Evolutionary conservation across 2,888 invertebrate genomes (phyloP).

Genomic region (Tricholauxania praeusta): DNA sequence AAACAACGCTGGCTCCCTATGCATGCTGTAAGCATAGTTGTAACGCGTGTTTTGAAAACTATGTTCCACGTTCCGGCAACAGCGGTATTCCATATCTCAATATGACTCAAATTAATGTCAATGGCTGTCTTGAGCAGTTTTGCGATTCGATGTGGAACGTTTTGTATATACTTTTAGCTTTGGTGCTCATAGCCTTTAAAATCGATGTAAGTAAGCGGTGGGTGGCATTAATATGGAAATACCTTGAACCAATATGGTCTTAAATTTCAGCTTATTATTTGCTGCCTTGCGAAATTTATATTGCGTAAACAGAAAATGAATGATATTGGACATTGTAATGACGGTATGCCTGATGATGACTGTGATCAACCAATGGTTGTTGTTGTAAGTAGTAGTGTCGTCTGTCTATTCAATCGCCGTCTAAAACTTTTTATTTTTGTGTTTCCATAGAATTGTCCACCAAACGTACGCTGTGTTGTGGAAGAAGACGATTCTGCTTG

Average conservation of each 20-base stretch:
- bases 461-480: constrained; percentile 55
- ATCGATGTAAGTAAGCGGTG: constrained; percentile 50
- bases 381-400: constrained; percentile 44
- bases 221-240: neutral
- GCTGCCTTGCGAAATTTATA: constrained; percentile 54
- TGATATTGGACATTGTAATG: constrained; percentile 44
- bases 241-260: neutral
- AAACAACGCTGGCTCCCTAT: constrained; percentile 56
- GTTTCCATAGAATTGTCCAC: constrained; percentile 53
- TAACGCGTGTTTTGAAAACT: constrained; percentile 48
- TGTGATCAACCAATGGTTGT: constrained; percentile 54
- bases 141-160: constrained; percentile 45
- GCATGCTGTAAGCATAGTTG: constrained; percentile 56
- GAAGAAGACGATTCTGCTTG: constrained; percentile 45
- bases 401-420: too few relatives aligned
- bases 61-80: constrained; percentile 42
- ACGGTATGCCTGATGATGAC: constrained; percentile 54
- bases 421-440: neutral
- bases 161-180: constrained; percentile 50
- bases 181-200: constrained; percentile 50
- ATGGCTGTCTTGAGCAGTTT: constrained; percentile 56
- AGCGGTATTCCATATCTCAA: constrained; percentile 48
- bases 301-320: constrained; percentile 51
- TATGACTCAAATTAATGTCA: constrained; percentile 53
- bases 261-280: constrained; percentile 49